Percentiles rank a stretch among this genome's conserved stretches.
Conservation (phyloP, 1,140 invertebrate genomes). For the Neotoxoptera formosana region DNA sequence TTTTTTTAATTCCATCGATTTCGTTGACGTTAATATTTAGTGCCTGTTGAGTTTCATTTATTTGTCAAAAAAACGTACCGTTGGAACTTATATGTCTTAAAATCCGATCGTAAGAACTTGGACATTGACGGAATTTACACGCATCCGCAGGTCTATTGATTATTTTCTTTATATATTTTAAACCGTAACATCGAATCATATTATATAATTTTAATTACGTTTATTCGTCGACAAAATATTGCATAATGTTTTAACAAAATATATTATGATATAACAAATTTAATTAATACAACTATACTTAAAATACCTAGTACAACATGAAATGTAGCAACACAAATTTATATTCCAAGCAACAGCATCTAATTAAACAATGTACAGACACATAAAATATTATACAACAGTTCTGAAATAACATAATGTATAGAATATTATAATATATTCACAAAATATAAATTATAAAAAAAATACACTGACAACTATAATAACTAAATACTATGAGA, state of each 20-base stretch:
- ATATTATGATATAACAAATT: background rate
- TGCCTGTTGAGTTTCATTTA: no score
- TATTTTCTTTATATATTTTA: background rate
- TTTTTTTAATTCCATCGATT: no score
- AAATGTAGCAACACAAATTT: background rate
- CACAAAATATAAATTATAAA: conserved; percentile 10
- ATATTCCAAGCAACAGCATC: background rate
- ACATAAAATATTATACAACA: background rate
- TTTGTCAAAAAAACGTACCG: no score
- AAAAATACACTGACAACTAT: background rate
- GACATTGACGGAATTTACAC: background rate
- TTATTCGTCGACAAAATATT: background rate
- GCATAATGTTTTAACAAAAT: background rate
- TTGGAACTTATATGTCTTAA: no score
- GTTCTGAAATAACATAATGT: background rate
- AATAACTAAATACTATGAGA: background rate
- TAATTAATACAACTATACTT: background rate
- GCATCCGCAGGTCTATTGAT: background rate
- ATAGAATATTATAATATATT: background rate
- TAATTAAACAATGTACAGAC: background rate
- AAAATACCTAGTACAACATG: background rate
- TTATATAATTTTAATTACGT: background rate
- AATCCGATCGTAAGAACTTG: no score
- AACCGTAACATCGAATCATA: background rate
- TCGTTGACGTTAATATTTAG: no score